Base-by-base conservation (phyloP, 2,113 vertebrate species). In the Ia io region DNA sequence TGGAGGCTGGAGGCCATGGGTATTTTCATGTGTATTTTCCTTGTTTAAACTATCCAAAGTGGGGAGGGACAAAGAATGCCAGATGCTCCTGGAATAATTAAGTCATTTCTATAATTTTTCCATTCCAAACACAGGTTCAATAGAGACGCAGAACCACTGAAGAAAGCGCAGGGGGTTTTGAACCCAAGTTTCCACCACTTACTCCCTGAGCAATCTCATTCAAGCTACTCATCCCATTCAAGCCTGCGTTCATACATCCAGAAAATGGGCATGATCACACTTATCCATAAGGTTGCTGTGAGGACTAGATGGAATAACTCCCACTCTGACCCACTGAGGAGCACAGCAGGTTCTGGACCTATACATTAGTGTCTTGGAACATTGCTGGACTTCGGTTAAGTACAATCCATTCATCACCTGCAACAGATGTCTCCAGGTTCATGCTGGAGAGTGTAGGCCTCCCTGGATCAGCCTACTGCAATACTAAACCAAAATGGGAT, bases 101-200 rank as follows among this genome's bases (percentile, higher is more conserved):
- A 80, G 42, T 78, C n/a, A 63, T 78, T 73, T 88, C 88, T 70
- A 9, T n/a, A 4, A 56, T 59, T 78, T 86, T 83, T 69, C 9
- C 5, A 65, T 42, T 37, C 44, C 14, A 91, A 37, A n/a, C 42
- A 5, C 28, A 78, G 23, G 30, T 40, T 70, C 78, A 37, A 5
- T 23, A 25, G 22, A 80, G 13, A 14, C 69, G n/a, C 42, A 78
- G 69, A 94, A 51, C 16, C 44, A 63, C 28, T 89, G 23, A 67
- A 44, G 65, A 49, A 93, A 90, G 32, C 16, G 0, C 28, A 9
- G 30, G 18, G 11, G 28, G 16, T 63, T 95, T 86, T 93, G 76
- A 84, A 63, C 16, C 32, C 16, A 35, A 44, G 6, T 78, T 80
- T 90, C 42, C 40, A 76, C 12, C 5, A 3, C 10, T 56, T 30